A percentile compares a stretch with the other conserved stretches of the same genome.
Evolutionary conservation across 2,113 vertebrate genomes (phyloP).

Genomic region (Murina feae): DNA sequence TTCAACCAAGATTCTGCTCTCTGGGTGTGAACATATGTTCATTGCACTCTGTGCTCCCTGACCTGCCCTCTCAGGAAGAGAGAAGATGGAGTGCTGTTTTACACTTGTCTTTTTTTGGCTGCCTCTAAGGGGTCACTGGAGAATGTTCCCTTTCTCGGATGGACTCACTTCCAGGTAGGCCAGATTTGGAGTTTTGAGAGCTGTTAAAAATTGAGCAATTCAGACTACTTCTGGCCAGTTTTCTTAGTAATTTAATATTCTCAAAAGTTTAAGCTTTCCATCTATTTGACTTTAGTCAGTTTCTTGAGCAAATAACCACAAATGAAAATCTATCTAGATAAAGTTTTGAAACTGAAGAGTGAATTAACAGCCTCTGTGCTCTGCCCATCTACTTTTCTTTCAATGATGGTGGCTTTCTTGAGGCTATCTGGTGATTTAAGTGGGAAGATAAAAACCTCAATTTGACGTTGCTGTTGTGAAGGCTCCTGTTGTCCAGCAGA

Average conservation of each 20-base stretch:
- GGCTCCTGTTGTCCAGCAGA: not conserved
- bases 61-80: not conserved
- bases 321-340: not conserved
- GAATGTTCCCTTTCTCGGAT: not conserved
- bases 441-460: not conserved
- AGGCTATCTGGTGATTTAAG: not conserved
- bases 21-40: too few species aligned
- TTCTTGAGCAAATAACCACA: slow-evolving; percentile 1
- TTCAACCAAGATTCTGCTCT: not conserved
- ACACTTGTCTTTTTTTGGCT: too few species aligned
- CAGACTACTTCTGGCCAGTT: not conserved
- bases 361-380: not conserved
- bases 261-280: not conserved
- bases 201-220: not conserved
- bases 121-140: not conserved
- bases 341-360: not conserved
- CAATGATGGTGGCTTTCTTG: not conserved
- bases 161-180: not conserved
- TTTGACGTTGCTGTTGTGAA: not conserved
- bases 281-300: not conserved
- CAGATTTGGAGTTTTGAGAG: not conserved
- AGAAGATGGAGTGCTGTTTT: not conserved
- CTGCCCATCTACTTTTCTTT: not conserved
- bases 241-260: not conserved
- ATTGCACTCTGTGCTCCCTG: not conserved